Base-by-base conservation (phyloP, 1,140 invertebrate genomes). In the Meloidogyne chitwoodi region DNA sequence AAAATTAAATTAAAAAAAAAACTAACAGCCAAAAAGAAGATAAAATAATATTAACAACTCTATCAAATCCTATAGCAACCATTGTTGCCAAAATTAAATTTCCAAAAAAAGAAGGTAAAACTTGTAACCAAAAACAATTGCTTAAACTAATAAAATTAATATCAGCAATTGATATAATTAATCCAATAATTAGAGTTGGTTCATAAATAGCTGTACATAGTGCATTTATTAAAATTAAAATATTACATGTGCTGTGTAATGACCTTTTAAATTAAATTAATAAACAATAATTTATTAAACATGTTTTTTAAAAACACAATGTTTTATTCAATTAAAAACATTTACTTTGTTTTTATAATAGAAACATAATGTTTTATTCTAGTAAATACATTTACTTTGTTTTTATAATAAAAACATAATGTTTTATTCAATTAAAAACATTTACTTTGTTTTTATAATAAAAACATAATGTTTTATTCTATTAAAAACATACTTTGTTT, bases 401-500 rank as follows among this genome's bases (percentile, higher is more conserved):
- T n/a, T n/a, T n/a, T n/a, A n/a, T n/a, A n/a, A n/a, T n/a, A n/a
- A n/a, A n/a, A n/a, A n/a, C n/a, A n/a, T n/a, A n/a, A n/a, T n/a
- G n/a, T n/a, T n/a, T n/a, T n/a, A n/a, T n/a, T n/a, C n/a, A n/a
- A n/a, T n/a, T n/a, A n/a, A n/a, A n/a, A n/a, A n/a, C n/a, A n/a
- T n/a, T n/a, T n/a, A n/a, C n/a, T n/a, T n/a, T n/a, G n/a, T n/a
- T n/a, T n/a, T n/a, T n/a, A n/a, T n/a, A n/a, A n/a, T n/a, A n/a
- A n/a, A n/a, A n/a, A n/a, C n/a, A n/a, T n/a, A n/a, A n/a, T n/a
- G n/a, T n/a, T n/a, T n/a, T n/a, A n/a, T n/a, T n/a, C n/a, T n/a
- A n/a, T n/a, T n/a, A n/a, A n/a, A n/a, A n/a, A n/a, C n/a, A n/a
- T 22, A 73, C 71, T 73, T 73, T 56, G 71, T 73, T 26, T 31